Evolutionary conservation across 2,797 vertebrate genomes (phyloP).

Genomic region (Trematocara caparti): DNA sequence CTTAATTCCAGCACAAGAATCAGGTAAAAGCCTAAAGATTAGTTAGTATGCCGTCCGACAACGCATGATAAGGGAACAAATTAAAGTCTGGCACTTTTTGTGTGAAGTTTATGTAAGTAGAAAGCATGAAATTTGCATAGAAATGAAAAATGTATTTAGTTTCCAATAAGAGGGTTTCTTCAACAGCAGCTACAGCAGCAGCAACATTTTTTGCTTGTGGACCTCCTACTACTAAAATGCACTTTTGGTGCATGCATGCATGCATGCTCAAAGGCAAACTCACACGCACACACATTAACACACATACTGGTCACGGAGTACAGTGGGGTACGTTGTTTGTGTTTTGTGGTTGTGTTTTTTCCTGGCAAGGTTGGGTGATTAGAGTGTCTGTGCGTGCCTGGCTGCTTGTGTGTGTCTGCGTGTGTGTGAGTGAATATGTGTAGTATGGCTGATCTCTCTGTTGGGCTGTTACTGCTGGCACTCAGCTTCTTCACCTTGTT

Average conservation of each 20-base stretch:
- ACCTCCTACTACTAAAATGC: conserved; percentile 19
- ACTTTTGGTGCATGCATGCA: background rate
- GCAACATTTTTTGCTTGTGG: background rate
- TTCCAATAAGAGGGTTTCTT: background rate
- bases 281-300: conserved; percentile 5
- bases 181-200: background rate
- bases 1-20: conserved; percentile 38
- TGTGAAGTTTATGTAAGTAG: background rate
- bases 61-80: background rate
- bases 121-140: background rate
- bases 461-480: conserved; percentile 48
- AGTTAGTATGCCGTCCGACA: background rate
- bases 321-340: conserved; percentile 64
- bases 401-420: background rate
- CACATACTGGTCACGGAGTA: conserved; percentile 36
- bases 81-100: background rate
- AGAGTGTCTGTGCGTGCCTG: conserved; percentile 47
- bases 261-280: conserved; percentile 14
- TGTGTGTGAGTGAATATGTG: background rate
- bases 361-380: conserved; percentile 67
- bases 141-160: background rate
- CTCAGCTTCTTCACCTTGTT: conserved; percentile 52
- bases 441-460: conserved; percentile 18
- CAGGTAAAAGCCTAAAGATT: conserved; percentile 20
- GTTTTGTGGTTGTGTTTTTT: conserved; percentile 64